Evolutionary conservation across 1,140 invertebrate species (phyloP).

Genomic region (Parapsyche elsis): DNA sequence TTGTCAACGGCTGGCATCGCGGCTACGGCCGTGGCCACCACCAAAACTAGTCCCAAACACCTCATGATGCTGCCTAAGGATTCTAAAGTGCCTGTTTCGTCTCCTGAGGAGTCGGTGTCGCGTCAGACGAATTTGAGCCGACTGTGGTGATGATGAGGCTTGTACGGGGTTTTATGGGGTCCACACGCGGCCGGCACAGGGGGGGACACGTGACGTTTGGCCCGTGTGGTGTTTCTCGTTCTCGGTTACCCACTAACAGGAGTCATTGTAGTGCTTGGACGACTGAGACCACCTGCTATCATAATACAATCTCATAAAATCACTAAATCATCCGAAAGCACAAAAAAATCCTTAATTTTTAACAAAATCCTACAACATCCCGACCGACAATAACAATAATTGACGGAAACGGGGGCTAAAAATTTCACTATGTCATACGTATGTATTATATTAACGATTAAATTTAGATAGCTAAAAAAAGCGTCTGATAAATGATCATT

Average conservation of each 20-base stretch:
- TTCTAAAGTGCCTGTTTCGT: slow-evolving; percentile 21
- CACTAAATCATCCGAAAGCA: too few relatives aligned
- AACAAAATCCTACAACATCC: too few relatives aligned
- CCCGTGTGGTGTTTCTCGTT: not conserved
- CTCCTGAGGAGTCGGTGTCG: slow-evolving; percentile 28
- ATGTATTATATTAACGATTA: too few relatives aligned
- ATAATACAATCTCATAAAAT: too few relatives aligned
- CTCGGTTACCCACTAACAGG: slow-evolving; percentile 10
- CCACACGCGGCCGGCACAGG: slow-evolving; percentile 4
- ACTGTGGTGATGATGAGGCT: slow-evolving; percentile 45
- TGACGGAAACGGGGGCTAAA: too few relatives aligned
- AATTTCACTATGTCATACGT: too few relatives aligned
- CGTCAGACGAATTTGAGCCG: slow-evolving; percentile 38
- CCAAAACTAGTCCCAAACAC: slow-evolving; percentile 67
- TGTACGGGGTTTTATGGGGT: slow-evolving; percentile 42
- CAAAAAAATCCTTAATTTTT: too few relatives aligned
- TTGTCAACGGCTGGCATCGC: slow-evolving; percentile 67
- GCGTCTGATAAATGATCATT: not conserved
- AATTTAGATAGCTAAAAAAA: not conserved
- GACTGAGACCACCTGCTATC: not conserved
- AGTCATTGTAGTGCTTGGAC: slow-evolving; percentile 30
- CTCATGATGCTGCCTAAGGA: slow-evolving; percentile 65
- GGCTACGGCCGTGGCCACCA: slow-evolving; percentile 65
- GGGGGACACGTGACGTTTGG: slow-evolving; percentile 6
- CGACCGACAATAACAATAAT: too few relatives aligned